A percentile compares a stretch with the other conserved stretches of the same genome.
Evolutionary conservation across 2,113 vertebrate species (phyloP).

Genomic region (Menidia beryllina): DNA sequence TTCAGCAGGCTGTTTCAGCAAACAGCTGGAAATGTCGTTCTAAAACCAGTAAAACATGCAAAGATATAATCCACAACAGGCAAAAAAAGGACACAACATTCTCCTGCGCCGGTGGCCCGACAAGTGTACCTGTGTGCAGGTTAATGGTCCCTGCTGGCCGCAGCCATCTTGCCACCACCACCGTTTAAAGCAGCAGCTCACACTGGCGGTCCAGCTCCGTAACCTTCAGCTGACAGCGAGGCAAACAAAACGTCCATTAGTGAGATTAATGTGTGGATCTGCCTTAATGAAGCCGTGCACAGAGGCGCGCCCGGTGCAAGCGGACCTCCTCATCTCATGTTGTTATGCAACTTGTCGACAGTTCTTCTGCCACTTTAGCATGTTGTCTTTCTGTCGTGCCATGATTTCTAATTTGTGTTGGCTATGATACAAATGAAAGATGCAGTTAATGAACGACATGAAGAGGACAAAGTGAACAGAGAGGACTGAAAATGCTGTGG

Average conservation of each 20-base stretch:
- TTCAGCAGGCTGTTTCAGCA: not conserved
- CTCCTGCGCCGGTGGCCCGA: constrained; percentile 25
- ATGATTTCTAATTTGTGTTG: not conserved
- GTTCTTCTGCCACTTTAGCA: not conserved
- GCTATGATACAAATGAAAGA: constrained; percentile 12
- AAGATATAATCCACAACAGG: not conserved
- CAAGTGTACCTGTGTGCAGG: constrained; percentile 8
- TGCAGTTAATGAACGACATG: not conserved
- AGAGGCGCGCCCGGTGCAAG: constrained; percentile 35
- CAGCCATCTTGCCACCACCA: constrained; percentile 27
- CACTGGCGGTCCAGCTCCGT: not conserved
- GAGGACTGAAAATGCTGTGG: constrained; percentile 33
- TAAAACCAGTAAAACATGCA: constrained; percentile 1
- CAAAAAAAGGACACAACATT: not conserved
- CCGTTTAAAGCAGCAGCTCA: constrained; percentile 46
- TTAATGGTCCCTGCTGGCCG: constrained; percentile 40
- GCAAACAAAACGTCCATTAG: constrained; percentile 53
- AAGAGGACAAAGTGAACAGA: constrained; percentile 24
- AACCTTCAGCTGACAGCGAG: constrained; percentile 54
- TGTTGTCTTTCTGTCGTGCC: constrained; percentile 18
- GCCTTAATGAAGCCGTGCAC: constrained; percentile 55
- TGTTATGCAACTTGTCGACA: constrained; percentile 38
- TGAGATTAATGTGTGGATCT: constrained; percentile 58
- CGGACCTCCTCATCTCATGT: constrained; percentile 36
- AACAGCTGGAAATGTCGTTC: not conserved